Base-by-base conservation (phyloP, 1,140 invertebrate genomes). In the Scaptodrosophila lebanonensis region DNA sequence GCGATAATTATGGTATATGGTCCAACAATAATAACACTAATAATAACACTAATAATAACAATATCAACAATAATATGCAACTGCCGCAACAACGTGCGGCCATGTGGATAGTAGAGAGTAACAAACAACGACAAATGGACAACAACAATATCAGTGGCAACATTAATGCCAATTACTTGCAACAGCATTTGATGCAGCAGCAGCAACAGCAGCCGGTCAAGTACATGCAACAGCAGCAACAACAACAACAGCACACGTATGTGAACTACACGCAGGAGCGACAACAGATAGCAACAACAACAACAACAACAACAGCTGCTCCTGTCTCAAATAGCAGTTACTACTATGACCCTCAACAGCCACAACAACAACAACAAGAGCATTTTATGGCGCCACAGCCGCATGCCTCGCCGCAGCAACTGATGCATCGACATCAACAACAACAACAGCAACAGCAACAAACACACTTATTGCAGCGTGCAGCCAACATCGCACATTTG, bases 1-100 rank as follows among this genome's bases (percentile, higher is more conserved):
- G 29, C 22, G 60, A 66, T 62, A 61, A 62, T 69, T 68, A 62
- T 64, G 50, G 39, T 51, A 43, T 65, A 68, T 77, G 72, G 72
- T 18, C 45, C 36, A 67, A 47, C 29, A 56, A 47, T 33, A 54
- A 57, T 17, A 62, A 39, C 33, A 56, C 16, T 9, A 29, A 7
- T 15, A 54, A 11, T 8, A 56, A 20, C 36, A 44, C 27, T 48
- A 60, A 30, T 36, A 60, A 7, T 20, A 60, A 33, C 22, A 50
- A 15, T 16, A 58, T 29, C 40, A 50, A 2, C 20, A 56, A 9
- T 47, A 60, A 9, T 13, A 33, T n/a, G n/a, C 12, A 33, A 33
- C 32, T n/a, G n/a, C n/a, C n/a, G n/a, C n/a, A n/a, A n/a, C n/a
- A n/a, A n/a, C n/a, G n/a, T n/a, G n/a, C n/a, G n/a, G n/a, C n/a